A percentile compares a stretch with the other conserved stretches of the same genome.
phyloP scores from a whole-genome alignment of 1,140 invertebrate species.

The Philopotamus ludificatus region DNA sequence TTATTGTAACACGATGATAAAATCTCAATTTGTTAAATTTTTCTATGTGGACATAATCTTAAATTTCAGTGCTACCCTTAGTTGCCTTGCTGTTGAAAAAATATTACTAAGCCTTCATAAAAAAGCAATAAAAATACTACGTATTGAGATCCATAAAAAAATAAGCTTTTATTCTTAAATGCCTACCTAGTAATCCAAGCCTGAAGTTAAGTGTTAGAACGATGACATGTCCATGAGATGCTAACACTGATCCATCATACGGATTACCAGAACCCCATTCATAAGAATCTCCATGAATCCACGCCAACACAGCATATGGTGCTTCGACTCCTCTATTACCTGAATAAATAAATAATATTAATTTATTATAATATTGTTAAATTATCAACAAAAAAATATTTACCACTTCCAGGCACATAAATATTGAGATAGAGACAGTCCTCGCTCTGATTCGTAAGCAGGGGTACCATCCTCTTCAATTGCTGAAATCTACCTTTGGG shows the following conservation, averaged over 20 bases:
- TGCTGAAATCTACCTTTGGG: slow-evolving; percentile 62
- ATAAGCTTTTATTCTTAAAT: too few species aligned
- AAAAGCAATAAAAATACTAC: too few species aligned
- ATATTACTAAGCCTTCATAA: too few species aligned
- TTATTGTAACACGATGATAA: too few species aligned
- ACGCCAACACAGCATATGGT: slow-evolving; percentile 76
- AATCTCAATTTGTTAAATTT: too few species aligned
- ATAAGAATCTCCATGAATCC: slow-evolving; percentile 79
- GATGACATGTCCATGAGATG: slow-evolving; percentile 77
- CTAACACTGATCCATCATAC: slow-evolving; percentile 77
- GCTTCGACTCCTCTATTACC: slow-evolving; percentile 74
- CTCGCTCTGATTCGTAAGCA: slow-evolving; percentile 71
- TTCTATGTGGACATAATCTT: too few species aligned
- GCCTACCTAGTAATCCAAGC: slow-evolving; percentile 77
- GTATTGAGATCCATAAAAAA: too few species aligned
- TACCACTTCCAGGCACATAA: slow-evolving; percentile 72
- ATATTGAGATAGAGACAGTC: slow-evolving; percentile 83
- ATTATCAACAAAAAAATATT: slow-evolving; percentile 43
- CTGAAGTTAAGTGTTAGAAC: slow-evolving; percentile 84
- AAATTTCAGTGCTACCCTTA: too few species aligned
- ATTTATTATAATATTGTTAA: background rate
- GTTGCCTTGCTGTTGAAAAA: too few species aligned
- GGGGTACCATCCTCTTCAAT: slow-evolving; percentile 60
- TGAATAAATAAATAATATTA: slow-evolving; percentile 45
- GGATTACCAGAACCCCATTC: slow-evolving; percentile 78